These are phyloP conservation scores for Philereme vetulata DNA, from an alignment of 2,888 invertebrate species.

Conservation along the genomic window DNA sequence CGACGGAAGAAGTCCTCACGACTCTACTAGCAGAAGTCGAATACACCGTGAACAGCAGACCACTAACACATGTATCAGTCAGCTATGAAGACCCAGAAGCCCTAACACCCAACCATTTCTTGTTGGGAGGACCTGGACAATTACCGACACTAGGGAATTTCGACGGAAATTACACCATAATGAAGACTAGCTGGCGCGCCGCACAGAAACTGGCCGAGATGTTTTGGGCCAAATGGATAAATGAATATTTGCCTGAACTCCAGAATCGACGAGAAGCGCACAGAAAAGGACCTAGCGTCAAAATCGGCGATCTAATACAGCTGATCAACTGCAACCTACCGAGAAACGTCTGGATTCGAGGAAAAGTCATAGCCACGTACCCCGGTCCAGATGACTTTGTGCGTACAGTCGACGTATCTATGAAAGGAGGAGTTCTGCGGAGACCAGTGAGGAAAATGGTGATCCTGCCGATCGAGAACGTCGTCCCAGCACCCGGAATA, in stretches of 20 bases:
- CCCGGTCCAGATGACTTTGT: no score
- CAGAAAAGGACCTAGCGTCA: no score
- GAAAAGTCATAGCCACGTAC: no score
- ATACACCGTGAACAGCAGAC: slow-evolving; percentile 19
- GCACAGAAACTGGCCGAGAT: slow-evolving; percentile 5
- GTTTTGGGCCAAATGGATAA: slow-evolving; percentile 6
- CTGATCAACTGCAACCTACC: no score
- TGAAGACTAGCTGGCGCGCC: neutral
- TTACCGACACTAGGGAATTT: neutral
- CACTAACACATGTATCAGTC: slow-evolving; percentile 9
- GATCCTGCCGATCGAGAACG: no score
- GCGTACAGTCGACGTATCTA: no score
- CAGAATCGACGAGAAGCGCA: no score
- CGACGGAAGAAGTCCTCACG: slow-evolving; percentile 22
- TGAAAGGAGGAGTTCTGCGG: no score
- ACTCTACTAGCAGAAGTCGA: slow-evolving; percentile 28
- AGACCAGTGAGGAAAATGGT: no score
- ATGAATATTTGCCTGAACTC: slow-evolving; percentile 5
- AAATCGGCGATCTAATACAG: no score
- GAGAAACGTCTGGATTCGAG: no score
- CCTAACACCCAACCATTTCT: slow-evolving; percentile 23
- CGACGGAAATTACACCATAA: neutral
- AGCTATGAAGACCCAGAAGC: slow-evolving; percentile 7
- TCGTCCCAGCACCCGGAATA: no score
- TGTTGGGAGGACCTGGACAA: slow-evolving; percentile 5